Conservation (phyloP, 2,888 invertebrate species). For the Phalera bucephala region DNA sequence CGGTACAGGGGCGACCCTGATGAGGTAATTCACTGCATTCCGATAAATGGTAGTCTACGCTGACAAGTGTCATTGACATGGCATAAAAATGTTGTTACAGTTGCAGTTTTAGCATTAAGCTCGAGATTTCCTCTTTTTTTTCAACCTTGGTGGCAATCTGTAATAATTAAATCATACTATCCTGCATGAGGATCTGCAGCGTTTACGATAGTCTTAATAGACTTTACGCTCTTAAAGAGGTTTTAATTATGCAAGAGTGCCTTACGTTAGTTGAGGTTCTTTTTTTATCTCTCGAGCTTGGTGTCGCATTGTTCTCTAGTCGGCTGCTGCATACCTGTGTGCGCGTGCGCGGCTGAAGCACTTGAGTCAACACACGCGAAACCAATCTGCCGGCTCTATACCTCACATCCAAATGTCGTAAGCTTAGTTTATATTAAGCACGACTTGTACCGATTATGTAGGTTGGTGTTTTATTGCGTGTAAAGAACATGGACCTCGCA, state of each 20-base stretch:
- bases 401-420: constrained; percentile 28
- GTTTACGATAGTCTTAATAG: no score
- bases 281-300: constrained; percentile 15
- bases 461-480: constrained; percentile 45
- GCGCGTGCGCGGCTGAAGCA: constrained; percentile 32
- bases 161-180: not conserved
- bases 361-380: constrained; percentile 63
- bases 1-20: constrained; percentile 28
- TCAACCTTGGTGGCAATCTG: not conserved
- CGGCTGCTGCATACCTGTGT: constrained; percentile 19
- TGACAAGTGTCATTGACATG: constrained; percentile 52
- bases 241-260: not conserved
- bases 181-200: no score
- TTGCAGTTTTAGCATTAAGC: constrained; percentile 17
- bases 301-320: constrained; percentile 40
- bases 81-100: constrained; percentile 35
- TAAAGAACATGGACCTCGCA: constrained; percentile 35
- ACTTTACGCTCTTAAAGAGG: no score
- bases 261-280: not conserved
- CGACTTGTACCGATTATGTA: constrained; percentile 41
- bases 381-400: constrained; percentile 35
- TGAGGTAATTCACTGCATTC: constrained; percentile 50
- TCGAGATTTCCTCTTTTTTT: not conserved
- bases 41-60: constrained; percentile 42
- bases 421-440: constrained; percentile 49